phyloP scores from a whole-genome alignment of 2,888 invertebrate genomes.

The Cataglyphis rosenhaueri region DNA sequence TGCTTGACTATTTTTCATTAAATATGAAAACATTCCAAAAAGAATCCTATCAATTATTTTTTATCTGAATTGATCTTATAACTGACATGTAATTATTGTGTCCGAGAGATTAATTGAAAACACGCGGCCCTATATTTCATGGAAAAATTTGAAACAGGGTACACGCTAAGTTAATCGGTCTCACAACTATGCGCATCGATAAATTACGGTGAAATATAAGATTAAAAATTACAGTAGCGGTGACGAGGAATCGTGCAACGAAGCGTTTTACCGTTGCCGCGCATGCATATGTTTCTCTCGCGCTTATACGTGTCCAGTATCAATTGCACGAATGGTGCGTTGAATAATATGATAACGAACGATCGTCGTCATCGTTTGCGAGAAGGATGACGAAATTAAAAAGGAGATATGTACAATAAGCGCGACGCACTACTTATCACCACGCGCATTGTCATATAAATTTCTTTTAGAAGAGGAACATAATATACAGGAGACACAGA shows the following conservation, averaged over 20 bases:
- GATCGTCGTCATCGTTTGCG: not conserved
- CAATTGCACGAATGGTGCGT: constrained; percentile 66
- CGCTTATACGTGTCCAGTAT: constrained; percentile 40
- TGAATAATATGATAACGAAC: constrained; percentile 54
- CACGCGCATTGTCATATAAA: not conserved
- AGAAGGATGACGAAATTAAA: constrained; percentile 52
- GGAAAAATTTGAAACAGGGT: not conserved
- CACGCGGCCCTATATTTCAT: not conserved
- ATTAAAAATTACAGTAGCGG: constrained; percentile 56
- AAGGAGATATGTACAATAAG: constrained; percentile 46
- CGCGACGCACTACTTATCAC: not conserved
- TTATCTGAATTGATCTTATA: not conserved
- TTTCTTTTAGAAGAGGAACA: not conserved
- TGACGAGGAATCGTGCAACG: constrained; percentile 14
- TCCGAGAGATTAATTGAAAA: not conserved
- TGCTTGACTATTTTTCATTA: not conserved
- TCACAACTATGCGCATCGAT: constrained; percentile 18
- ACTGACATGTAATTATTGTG: not conserved
- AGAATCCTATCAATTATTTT: not conserved
- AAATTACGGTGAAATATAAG: constrained; percentile 52
- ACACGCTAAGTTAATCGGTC: not conserved
- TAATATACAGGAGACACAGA: not conserved
- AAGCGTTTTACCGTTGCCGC: constrained; percentile 33
- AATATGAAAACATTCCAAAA: not conserved
- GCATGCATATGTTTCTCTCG: not conserved